Conservation (phyloP, 53 echinoderm and acorn worm species). For the Holothuria leucospilota region DNA sequence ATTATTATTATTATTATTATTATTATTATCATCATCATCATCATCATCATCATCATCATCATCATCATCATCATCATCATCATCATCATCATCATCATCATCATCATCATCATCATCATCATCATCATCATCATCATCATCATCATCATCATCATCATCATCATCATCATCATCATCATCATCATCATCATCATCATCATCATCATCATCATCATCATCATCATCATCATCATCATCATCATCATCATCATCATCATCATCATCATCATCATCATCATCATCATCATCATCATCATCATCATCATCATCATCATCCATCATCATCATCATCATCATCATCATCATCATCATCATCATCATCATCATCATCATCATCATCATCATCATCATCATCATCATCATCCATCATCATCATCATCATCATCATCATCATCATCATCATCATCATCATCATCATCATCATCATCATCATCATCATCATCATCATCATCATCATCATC, state of each 20-base stretch:
- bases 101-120: slow-evolving; percentile 9
- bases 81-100: slow-evolving; percentile 9
- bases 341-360: neutral
- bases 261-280: neutral
- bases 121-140: slow-evolving; percentile 9
- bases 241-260: neutral
- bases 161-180: slow-evolving; percentile 9
- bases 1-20: slow-evolving; percentile 8
- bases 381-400: neutral
- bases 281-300: neutral
- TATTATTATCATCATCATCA: neutral
- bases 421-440: neutral
- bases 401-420: too few species aligned
- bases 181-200: slow-evolving; percentile 9
- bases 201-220: slow-evolving; percentile 6
- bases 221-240: neutral
- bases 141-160: slow-evolving; percentile 9
- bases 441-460: slow-evolving; percentile 9
- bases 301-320: too few species aligned
- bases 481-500: slow-evolving; percentile 9
- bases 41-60: slow-evolving; percentile 6
- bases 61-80: slow-evolving; percentile 9
- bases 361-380: neutral
- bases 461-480: slow-evolving; percentile 9
- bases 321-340: neutral